Evolutionary conservation across 2,888 invertebrate genomes (phyloP).

Genomic region (Metalampra italica): DNA sequence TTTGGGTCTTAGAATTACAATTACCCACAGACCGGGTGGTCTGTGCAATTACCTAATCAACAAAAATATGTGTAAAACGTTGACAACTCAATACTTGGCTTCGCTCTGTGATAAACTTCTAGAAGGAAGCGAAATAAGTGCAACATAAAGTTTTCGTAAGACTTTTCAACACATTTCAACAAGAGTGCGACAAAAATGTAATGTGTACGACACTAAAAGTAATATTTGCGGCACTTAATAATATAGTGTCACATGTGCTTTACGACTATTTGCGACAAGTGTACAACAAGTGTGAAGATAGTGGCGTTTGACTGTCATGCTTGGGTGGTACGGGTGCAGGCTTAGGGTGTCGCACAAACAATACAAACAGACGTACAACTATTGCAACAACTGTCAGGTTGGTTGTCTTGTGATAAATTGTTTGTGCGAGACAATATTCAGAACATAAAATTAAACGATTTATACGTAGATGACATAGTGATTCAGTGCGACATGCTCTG

Average conservation of each 20-base stretch:
- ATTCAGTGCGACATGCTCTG: constrained; percentile 73
- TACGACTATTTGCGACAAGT: constrained; percentile 37
- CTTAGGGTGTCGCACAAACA: constrained; percentile 55
- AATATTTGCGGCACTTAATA: constrained; percentile 5
- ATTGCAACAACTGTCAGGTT: background rate
- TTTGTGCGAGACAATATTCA: constrained; percentile 51
- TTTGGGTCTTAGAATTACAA: background rate
- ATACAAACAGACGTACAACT: constrained; percentile 6
- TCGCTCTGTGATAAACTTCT: constrained; percentile 13
- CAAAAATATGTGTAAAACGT: too few relatives aligned
- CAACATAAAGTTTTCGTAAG: background rate
- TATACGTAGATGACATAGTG: constrained; percentile 56
- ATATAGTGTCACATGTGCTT: constrained; percentile 19
- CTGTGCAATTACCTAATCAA: too few relatives aligned
- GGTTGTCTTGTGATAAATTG: constrained; percentile 13
- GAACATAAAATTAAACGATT: constrained; percentile 52
- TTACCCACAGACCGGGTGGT: too few relatives aligned
- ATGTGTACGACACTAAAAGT: constrained; percentile 1
- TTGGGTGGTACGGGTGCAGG: constrained; percentile 74
- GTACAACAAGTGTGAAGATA: constrained; percentile 42
- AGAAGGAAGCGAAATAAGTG: background rate
- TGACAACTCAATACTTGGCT: background rate
- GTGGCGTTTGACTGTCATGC: constrained; percentile 56
- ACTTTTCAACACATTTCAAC: background rate
- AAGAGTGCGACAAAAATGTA: constrained; percentile 6